Base-by-base conservation (phyloP, 2,888 invertebrate species). In the Cordilura impudica region DNA sequence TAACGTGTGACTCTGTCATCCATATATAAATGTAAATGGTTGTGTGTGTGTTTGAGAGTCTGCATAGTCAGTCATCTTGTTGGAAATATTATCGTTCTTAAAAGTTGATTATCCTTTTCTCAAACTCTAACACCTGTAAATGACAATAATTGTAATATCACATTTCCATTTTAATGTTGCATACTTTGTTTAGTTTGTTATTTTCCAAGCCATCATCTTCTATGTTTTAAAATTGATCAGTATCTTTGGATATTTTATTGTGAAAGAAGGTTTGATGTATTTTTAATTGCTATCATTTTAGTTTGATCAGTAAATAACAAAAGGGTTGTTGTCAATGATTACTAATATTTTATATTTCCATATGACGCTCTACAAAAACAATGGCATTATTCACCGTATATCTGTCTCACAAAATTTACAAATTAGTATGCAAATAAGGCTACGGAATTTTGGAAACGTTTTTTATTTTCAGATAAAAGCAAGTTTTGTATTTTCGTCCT, bases 1-100 rank as follows among this genome's bases (percentile, higher is more conserved):
- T 82, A 82, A 81, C 77, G 83, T 49, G 23, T 54, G 23, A 53
- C 54, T 35, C n/a, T 56, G 35, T 39, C 35, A 39, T n/a, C n/a
- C n/a, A n/a, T n/a, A n/a, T 39, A 29, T 29, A 26, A n/a, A 21
- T 14, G 21, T 18, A 14, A 31, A 8, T 39, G n/a, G 18, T 23
- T 29, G 7, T 31, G 21, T 8, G 31, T 47, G 7, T 35, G 35
- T 43, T 14, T n/a, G 54, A 43, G 45, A 18, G 10, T 14, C 29
- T 8, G 31, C 39, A 21, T 1, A 39, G 8, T 21, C 19, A 18
- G 26, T 45, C 54, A 47, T 47, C 45, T 39, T 67, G 67, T n/a
- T 3, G 5, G 23, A 2, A 14, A n/a, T 3, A 0, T 51, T 23
- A 26, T 23, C 7, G 12, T 23, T n/a, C 12, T 12, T 51, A 23